Percentiles rank a stretch among this genome's conserved stretches.
phyloP scores from a whole-genome alignment of 2,113 vertebrate species.

The Colinus virginianus region DNA sequence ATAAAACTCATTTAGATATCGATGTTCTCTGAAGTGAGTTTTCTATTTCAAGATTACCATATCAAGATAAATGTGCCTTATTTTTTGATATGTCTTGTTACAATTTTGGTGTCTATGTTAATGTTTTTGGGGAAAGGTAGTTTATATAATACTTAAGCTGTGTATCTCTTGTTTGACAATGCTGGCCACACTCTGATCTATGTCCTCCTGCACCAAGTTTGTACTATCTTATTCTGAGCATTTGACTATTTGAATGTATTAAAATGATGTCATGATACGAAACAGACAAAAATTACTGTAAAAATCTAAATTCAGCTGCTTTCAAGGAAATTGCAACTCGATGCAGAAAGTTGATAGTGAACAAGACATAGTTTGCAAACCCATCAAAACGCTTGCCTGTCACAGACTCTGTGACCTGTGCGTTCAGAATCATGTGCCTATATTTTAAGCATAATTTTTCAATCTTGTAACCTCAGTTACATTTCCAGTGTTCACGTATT shows the following conservation, averaged over 20 bases:
- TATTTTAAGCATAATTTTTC: constrained; percentile 59
- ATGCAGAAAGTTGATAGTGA: constrained; percentile 61
- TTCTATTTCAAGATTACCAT: constrained; percentile 84
- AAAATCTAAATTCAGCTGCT: constrained; percentile 73
- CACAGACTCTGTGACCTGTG: constrained; percentile 50
- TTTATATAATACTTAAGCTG: constrained; percentile 75
- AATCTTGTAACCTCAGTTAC: constrained; percentile 24
- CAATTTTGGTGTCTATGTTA: constrained; percentile 78
- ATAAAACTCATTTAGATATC: constrained; percentile 80
- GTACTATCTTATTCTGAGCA: constrained; percentile 74
- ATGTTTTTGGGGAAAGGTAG: constrained; percentile 50
- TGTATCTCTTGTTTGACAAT: constrained; percentile 74
- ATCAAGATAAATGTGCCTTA: constrained; percentile 89
- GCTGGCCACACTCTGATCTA: constrained; percentile 78
- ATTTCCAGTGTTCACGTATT: constrained; percentile 42
- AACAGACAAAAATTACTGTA: constrained; percentile 57
- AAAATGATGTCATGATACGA: constrained; percentile 64
- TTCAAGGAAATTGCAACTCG: constrained; percentile 68
- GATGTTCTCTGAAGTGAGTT: constrained; percentile 75
- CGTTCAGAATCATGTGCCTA: constrained; percentile 73
- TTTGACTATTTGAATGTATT: constrained; percentile 84
- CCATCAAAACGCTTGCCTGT: constrained; percentile 55
- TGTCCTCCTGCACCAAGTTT: constrained; percentile 73
- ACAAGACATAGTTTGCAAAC: constrained; percentile 37
- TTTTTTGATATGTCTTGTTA: constrained; percentile 85